Conservation (phyloP, 2,888 invertebrate genomes). For the Alentia gelatinosa region DNA sequence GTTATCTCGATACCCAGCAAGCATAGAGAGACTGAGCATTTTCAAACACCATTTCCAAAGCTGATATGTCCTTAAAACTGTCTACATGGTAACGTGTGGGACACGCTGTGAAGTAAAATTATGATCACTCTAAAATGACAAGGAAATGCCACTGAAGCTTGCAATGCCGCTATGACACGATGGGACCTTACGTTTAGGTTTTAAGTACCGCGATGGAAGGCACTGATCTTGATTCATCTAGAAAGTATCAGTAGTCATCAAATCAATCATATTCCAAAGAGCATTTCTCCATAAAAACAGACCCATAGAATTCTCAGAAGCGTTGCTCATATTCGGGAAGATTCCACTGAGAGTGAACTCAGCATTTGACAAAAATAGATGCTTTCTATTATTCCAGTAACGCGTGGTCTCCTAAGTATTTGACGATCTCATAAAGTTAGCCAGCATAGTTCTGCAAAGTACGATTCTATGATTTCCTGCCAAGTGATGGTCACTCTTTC, state of each 20-base stretch:
- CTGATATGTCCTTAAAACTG: neutral
- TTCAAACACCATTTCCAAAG: neutral
- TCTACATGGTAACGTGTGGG: neutral
- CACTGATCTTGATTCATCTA: neutral
- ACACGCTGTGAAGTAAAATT: neutral
- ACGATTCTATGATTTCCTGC: too few species aligned
- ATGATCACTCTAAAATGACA: neutral
- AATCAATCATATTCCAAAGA: neutral
- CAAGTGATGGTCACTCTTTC: too few species aligned
- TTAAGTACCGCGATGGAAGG: neutral
- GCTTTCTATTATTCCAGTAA: too few species aligned
- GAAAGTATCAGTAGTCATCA: neutral
- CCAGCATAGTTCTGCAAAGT: too few species aligned
- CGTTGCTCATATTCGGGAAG: neutral
- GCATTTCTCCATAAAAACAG: neutral
- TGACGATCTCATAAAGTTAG: too few species aligned
- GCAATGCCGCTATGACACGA: neutral
- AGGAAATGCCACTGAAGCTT: neutral
- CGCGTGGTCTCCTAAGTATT: too few species aligned
- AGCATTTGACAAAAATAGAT: neutral
- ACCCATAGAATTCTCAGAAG: too few species aligned
- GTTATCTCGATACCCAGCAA: neutral
- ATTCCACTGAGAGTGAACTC: neutral
- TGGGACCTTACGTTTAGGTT: neutral
- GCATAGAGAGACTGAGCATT: neutral